Percentiles rank a stretch among this genome's conserved stretches.
These are phyloP conservation scores for Paracanthobrama guichenoti DNA, from an alignment of 2,113 vertebrate species.

Conservation along the genomic window DNA sequence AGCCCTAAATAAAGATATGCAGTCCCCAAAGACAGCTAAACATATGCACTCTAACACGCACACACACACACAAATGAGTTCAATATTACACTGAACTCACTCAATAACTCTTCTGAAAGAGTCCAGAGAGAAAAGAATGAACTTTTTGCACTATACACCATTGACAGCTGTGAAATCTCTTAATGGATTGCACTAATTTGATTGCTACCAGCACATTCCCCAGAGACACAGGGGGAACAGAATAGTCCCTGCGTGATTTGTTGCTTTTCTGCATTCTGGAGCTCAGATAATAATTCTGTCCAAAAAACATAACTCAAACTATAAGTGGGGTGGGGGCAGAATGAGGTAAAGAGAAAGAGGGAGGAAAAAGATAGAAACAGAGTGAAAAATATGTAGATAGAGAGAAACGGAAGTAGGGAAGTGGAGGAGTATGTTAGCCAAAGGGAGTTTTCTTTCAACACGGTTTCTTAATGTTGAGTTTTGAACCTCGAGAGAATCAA, in stretches of 20 bases:
- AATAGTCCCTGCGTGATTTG: slow-evolving; percentile 39
- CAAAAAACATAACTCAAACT: slow-evolving; percentile 41
- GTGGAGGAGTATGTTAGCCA: slow-evolving; percentile 37
- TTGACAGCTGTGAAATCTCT: slow-evolving; percentile 44
- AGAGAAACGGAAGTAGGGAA: slow-evolving; percentile 33
- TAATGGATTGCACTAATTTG: slow-evolving; percentile 39
- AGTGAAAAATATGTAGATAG: slow-evolving; percentile 33
- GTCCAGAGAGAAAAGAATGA: slow-evolving; percentile 37
- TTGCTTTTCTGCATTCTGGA: slow-evolving; percentile 43
- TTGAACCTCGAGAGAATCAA: slow-evolving; percentile 8
- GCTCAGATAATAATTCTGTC: slow-evolving; percentile 44
- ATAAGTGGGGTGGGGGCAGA: slow-evolving; percentile 27
- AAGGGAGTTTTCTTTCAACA: slow-evolving; percentile 41
- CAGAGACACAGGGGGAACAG: slow-evolving; percentile 16
- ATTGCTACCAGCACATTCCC: slow-evolving; percentile 41
- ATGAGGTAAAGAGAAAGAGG: slow-evolving; percentile 23
- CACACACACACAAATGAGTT: background rate
- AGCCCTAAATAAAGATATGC: background rate
- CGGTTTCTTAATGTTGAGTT: slow-evolving; percentile 25
- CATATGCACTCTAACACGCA: background rate
- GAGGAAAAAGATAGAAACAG: background rate
- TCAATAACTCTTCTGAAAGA: slow-evolving; percentile 36
- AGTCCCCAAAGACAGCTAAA: background rate
- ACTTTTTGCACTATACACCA: slow-evolving; percentile 42
- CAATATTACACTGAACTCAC: slow-evolving; percentile 17